Base-by-base conservation (phyloP, 2,113 vertebrate genomes). In the Ctenomys sociabilis region DNA sequence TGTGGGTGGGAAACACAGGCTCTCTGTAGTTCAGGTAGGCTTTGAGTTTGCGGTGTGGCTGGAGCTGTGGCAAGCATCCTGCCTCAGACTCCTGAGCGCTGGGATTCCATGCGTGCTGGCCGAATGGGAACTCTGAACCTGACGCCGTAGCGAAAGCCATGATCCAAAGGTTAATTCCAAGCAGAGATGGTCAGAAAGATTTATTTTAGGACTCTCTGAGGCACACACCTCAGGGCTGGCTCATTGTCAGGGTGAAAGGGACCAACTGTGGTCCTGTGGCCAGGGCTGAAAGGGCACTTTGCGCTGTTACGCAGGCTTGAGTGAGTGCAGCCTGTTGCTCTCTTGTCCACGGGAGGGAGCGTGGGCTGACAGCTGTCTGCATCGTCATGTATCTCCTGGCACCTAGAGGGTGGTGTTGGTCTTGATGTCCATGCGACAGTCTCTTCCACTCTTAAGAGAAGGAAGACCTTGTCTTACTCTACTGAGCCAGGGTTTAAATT, bases 401-500 rank as follows among this genome's bases (percentile, higher is more conserved):
- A 85, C 57, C 32, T 21, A 35, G 30, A 61, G 68, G n/a, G 21
- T 94, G n/a, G 28, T 85, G 93, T 90, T 78, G 80, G 83, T 63
- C 80, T 85, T 73, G 14, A 10, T 95, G 26, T 72, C 32, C 43
- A 9, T 17, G 37, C 73, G 73, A 32, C 78, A 45, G 11, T 72
- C 90, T 85, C 92, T 88, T 93, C 26, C 8, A 80, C 57, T 91
- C 77, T 83, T 80, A 35, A 85, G 80, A 91, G 77, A 88, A 92
- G 94, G 61, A 73, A 93, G 40, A 63, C 66, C 66, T 91, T 92
- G 78, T 89, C 91, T 88, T 91, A 45, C 45, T 88, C 43, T 45
- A n/a, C 24, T 75, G 66, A 83, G 88, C 95, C 88, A 82, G 57
- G 64, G 59, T 87, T 97, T 97, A 94, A 94, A 94, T 96, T 96